A percentile compares a stretch with the other conserved stretches of the same genome.
phyloP scores from a whole-genome alignment of 2,797 vertebrate species.

The Gallinago stenura region DNA sequence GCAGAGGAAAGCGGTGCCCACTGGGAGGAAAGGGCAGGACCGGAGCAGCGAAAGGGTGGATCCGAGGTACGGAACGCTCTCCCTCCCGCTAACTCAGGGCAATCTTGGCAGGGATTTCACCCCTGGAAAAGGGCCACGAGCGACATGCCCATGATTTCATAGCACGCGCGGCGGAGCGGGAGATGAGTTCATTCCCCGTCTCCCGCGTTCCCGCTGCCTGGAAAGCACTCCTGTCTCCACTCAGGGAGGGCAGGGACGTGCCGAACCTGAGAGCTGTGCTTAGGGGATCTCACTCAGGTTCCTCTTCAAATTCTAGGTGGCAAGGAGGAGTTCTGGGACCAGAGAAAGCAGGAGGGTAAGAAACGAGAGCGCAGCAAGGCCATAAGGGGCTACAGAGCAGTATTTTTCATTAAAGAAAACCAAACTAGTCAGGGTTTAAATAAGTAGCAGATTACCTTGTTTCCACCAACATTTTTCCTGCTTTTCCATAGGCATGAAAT shows the following conservation, averaged over 20 bases:
- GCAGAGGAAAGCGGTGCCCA: not conserved
- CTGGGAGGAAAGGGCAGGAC: not conserved
- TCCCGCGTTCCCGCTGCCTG: not conserved
- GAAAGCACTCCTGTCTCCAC: not conserved
- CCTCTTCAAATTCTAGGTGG: not conserved
- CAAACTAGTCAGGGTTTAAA: not conserved
- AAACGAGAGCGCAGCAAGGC: not conserved
- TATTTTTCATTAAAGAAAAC: not conserved
- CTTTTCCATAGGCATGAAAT: conserved; percentile 94
- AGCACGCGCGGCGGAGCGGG: not conserved
- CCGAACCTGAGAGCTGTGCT: not conserved
- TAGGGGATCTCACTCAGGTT: not conserved
- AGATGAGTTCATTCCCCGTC: not conserved
- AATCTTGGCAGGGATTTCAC: not conserved
- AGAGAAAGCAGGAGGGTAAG: not conserved
- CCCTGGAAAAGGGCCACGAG: not conserved
- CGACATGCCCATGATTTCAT: not conserved
- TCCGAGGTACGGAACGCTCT: not conserved
- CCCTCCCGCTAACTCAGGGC: not conserved
- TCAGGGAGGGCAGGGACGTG: rapidly evolving
- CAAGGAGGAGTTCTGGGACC: not conserved
- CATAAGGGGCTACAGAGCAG: not conserved
- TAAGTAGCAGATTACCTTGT: conserved; percentile 82
- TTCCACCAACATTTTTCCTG: conserved; percentile 94
- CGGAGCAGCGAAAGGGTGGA: not conserved